Conservation (phyloP, 2,797 vertebrate species). For the Gambusia yucatana region DNA sequence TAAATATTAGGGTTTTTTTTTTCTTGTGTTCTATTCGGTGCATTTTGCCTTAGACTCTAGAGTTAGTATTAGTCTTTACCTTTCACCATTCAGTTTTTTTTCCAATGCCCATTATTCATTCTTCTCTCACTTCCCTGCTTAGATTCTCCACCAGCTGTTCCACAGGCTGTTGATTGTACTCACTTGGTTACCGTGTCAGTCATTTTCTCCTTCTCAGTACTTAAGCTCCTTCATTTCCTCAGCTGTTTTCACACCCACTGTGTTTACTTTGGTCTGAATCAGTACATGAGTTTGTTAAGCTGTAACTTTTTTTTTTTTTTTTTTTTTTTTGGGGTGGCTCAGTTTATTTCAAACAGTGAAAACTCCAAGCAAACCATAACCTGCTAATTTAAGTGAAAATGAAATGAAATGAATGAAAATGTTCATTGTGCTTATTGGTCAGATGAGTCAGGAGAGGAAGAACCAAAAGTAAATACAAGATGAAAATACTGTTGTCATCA, state of each 20-base stretch:
- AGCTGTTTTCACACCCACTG: not conserved
- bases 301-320: not conserved
- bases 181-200: not conserved
- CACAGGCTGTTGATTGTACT: not conserved
- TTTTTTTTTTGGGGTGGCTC: too few species aligned
- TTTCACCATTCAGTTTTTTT: not conserved
- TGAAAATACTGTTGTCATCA: not conserved
- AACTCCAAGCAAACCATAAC: not conserved
- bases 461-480: not conserved
- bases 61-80: not conserved
- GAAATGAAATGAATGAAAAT: too few species aligned
- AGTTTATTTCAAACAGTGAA: not conserved
- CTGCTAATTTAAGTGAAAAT: not conserved
- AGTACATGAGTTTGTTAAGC: not conserved
- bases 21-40: not conserved
- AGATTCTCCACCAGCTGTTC: not conserved
- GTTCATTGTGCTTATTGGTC: not conserved
- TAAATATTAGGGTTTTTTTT: not conserved
- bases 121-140: not conserved
- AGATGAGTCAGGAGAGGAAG: not conserved
- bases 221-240: not conserved
- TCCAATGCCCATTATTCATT: not conserved
- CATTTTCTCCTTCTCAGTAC: not conserved
- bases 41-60: not conserved
- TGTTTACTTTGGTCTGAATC: not conserved